phyloP scores from a whole-genome alignment of 2,797 vertebrate species.

The Amblyraja radiata region DNA sequence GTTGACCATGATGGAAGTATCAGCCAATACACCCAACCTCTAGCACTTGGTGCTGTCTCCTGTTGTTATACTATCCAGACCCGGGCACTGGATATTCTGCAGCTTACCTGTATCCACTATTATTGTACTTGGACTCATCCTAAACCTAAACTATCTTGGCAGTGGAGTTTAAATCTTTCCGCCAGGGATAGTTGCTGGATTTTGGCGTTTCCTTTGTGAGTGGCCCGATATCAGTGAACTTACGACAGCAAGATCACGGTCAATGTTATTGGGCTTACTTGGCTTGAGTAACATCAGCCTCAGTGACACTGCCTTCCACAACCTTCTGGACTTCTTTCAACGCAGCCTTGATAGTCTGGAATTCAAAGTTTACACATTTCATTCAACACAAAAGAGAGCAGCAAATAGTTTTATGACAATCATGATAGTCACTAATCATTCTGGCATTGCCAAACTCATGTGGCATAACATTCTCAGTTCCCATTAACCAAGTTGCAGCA shows the following conservation, averaged over 20 bases:
- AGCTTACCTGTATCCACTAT: no score
- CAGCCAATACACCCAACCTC: no score
- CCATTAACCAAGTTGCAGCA: background rate
- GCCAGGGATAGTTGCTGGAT: background rate
- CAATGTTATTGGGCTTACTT: conserved; percentile 68
- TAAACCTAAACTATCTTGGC: background rate
- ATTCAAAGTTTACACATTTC: conserved; percentile 1
- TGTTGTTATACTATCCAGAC: no score
- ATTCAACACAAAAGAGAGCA: background rate
- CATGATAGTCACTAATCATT: background rate
- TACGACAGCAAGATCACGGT: background rate
- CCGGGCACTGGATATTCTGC: no score
- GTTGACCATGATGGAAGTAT: no score
- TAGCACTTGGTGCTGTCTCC: no score
- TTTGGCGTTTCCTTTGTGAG: background rate
- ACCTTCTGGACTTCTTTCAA: conserved; percentile 72
- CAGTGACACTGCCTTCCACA: conserved; percentile 72
- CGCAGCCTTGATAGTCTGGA: conserved; percentile 81
- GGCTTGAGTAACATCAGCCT: conserved; percentile 70
- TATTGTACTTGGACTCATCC: no score
- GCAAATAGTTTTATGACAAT: background rate
- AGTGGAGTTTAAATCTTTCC: background rate
- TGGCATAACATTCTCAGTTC: no score
- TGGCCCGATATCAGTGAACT: background rate
- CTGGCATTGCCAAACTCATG: background rate